Conservation (phyloP, 2,113 vertebrate species). For the Mustela nigripes region DNA sequence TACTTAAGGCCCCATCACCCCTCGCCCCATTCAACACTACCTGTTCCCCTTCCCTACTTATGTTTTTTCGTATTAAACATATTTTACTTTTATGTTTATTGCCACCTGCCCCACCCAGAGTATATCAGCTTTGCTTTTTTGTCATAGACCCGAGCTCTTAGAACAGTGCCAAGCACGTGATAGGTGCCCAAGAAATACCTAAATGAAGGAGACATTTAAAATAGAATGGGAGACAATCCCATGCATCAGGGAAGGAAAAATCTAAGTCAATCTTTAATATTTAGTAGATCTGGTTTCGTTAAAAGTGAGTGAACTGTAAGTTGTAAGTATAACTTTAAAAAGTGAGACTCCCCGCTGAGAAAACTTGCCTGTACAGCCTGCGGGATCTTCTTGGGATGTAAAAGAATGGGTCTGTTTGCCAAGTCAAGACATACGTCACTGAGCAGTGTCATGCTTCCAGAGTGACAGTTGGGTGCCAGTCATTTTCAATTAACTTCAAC, state of each 20-base stretch:
- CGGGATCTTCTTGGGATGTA: background rate
- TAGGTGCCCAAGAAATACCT: background rate
- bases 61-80: background rate
- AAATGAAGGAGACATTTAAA: background rate
- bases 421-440: too few relatives aligned
- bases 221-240: background rate
- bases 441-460: background rate
- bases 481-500: background rate
- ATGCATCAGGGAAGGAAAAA: background rate
- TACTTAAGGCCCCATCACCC: rapidly evolving
- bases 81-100: background rate
- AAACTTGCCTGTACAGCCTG: background rate
- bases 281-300: background rate
- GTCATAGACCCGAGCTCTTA: background rate
- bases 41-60: background rate
- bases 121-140: background rate
- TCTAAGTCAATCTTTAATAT: background rate
- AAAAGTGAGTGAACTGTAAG: background rate
- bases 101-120: background rate
- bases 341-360: background rate
- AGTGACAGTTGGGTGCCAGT: background rate
- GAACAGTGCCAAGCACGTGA: background rate
- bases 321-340: background rate
- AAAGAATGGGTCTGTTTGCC: background rate
- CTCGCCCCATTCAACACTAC: too few relatives aligned